phyloP scores from a whole-genome alignment of 2,888 invertebrate genomes.

The Glaucopsyche alexis region DNA sequence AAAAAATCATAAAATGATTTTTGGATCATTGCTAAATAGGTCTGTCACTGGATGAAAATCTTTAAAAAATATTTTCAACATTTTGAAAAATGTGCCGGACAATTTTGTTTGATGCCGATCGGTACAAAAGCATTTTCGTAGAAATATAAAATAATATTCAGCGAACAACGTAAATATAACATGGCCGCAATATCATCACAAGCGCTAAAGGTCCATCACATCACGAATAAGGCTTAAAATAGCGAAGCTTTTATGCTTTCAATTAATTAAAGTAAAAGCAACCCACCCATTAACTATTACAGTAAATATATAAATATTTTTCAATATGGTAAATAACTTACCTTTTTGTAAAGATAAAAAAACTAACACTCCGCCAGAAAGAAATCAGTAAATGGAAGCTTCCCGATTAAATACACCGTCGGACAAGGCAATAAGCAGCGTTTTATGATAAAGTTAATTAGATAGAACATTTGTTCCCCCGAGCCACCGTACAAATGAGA shows the following conservation, averaged over 20 bases:
- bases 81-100: neutral
- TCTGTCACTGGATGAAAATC: too few relatives aligned
- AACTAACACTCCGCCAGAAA: constrained; percentile 10
- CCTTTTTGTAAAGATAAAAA: constrained; percentile 24
- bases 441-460: constrained; percentile 78
- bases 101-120: neutral
- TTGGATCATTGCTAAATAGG: too few relatives aligned
- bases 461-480: constrained; percentile 73
- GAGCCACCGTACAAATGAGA: constrained; percentile 68
- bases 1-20: too few relatives aligned
- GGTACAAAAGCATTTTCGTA: neutral
- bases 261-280: constrained; percentile 7
- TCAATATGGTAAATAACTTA: neutral
- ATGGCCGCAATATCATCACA: neutral
- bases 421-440: constrained; percentile 67
- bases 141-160: neutral
- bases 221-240: neutral
- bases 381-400: constrained; percentile 42
- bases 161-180: neutral
- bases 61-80: neutral
- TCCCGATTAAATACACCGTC: constrained; percentile 58
- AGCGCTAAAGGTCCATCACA: neutral
- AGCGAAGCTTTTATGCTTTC: neutral
- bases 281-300: neutral
- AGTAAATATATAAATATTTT: neutral